phyloP scores from a whole-genome alignment of 2,888 invertebrate species.

The Coelinius sp. region DNA sequence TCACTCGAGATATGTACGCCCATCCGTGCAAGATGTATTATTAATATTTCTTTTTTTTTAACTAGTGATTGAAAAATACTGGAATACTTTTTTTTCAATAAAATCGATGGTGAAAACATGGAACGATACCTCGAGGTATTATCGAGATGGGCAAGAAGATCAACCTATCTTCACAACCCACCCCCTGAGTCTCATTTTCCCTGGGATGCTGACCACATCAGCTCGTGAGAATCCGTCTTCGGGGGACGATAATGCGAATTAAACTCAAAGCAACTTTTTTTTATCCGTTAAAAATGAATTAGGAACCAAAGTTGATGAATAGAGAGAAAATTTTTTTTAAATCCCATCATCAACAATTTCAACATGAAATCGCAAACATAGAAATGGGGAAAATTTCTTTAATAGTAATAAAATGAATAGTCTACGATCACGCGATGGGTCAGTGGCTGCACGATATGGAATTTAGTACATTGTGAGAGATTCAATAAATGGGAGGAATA shows the following conservation, averaged over 20 bases:
- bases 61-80: neutral
- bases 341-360: neutral
- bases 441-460: neutral
- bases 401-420: slow-evolving; percentile 5
- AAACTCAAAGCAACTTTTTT: neutral
- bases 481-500: slow-evolving; percentile 2
- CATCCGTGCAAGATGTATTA: neutral
- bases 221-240: slow-evolving; percentile 37
- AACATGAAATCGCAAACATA: too few species aligned
- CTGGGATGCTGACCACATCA: slow-evolving; percentile 36
- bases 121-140: slow-evolving; percentile 3
- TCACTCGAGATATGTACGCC: neutral
- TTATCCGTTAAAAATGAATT: neutral
- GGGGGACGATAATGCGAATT: slow-evolving; percentile 35
- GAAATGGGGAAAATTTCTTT: neutral
- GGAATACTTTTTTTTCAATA: neutral
- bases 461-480: neutral
- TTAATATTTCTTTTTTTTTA: neutral
- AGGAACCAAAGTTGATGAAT: neutral
- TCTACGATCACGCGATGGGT: neutral
- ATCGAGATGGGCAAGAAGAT: slow-evolving; percentile 18
- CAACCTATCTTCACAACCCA: slow-evolving; percentile 26
- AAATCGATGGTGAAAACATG: neutral
- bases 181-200: slow-evolving; percentile 36
- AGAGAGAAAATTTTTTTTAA: neutral